A percentile compares a stretch with the other conserved stretches of the same genome.
Conservation (phyloP, 2,888 invertebrate species). For the Pachymerium ferrugineum region DNA sequence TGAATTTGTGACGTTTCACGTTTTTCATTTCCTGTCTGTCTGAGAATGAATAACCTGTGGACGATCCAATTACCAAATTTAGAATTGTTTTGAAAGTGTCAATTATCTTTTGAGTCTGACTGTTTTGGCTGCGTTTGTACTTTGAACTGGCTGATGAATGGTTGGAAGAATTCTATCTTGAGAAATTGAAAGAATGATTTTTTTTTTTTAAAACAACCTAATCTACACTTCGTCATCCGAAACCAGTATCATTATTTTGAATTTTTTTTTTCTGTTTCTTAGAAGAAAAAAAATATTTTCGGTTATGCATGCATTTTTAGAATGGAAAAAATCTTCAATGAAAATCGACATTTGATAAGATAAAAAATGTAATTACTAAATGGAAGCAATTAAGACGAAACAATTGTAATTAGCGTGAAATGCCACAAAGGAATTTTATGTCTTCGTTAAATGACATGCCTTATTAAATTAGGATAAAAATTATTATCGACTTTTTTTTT, state of each 20-base stretch:
- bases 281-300: no score
- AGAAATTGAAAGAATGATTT: not conserved
- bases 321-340: not conserved
- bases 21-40: not conserved
- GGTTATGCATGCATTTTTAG: no score
- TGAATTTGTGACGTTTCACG: not conserved
- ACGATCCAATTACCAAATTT: slow-evolving; percentile 4
- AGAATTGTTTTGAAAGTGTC: slow-evolving; percentile 8
- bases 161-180: not conserved
- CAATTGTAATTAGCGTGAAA: slow-evolving; percentile 4
- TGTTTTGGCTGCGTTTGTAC: slow-evolving; percentile 1
- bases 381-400: not conserved
- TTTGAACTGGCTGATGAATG: not conserved
- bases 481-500: not conserved
- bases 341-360: not conserved
- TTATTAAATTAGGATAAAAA: not conserved
- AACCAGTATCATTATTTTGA: not conserved
- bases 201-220: not conserved
- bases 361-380: not conserved
- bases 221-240: not conserved
- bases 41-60: not conserved
- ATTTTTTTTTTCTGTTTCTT: no score
- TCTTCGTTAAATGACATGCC: not conserved
- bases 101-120: not conserved
- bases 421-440: not conserved